phyloP scores from a whole-genome alignment of 2,113 vertebrate genomes.

The Pogonocichla stellata region DNA sequence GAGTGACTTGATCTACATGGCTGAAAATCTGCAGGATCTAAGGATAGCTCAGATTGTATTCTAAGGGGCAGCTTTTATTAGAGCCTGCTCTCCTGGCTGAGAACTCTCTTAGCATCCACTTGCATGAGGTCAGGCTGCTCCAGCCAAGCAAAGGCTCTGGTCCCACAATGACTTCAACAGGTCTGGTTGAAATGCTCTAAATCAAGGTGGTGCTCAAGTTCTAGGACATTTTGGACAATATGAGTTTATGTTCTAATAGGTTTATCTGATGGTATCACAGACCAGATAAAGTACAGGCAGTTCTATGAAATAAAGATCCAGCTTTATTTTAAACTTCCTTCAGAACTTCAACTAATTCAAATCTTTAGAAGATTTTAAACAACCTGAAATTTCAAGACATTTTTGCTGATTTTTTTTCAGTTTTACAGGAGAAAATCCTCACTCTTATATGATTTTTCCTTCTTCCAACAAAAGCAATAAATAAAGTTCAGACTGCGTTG shows the following conservation, averaged over 20 bases:
- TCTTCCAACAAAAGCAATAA: slow-evolving; percentile 9
- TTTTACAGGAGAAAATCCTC: neutral
- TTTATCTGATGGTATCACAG: neutral
- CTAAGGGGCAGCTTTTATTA: neutral
- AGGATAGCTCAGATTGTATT: neutral
- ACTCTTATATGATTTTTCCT: neutral
- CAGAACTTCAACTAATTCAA: neutral
- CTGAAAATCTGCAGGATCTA: neutral
- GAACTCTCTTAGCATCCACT: neutral
- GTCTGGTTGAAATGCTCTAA: neutral
- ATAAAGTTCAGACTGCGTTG: neutral
- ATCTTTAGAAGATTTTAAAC: neutral
- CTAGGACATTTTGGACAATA: neutral
- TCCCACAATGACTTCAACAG: neutral
- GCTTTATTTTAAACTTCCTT: neutral
- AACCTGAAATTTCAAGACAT: neutral
- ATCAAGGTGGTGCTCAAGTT: neutral
- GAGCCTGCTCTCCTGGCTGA: neutral
- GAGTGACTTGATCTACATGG: neutral
- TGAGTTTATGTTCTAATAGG: neutral
- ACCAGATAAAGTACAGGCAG: neutral
- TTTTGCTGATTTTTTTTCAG: neutral
- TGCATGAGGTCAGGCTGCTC: neutral
- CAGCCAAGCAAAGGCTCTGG: neutral
- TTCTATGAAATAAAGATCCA: neutral